Conservation (phyloP, 2,797 vertebrate genomes). For the Anabacerthia variegaticeps region DNA sequence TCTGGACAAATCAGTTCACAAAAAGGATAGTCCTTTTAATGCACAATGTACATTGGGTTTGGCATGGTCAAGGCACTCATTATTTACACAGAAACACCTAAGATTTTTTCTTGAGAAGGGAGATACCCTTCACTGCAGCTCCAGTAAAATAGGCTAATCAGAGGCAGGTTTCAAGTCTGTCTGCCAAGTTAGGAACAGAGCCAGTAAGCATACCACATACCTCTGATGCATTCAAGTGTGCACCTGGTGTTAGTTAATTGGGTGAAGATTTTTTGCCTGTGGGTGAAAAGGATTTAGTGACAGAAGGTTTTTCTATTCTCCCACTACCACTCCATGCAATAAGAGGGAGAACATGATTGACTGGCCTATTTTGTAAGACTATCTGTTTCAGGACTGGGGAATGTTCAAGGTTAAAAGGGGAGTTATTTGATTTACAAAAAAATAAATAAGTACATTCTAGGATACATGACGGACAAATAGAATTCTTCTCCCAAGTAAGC, state of each 20-base stretch:
- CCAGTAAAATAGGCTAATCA: conserved; percentile 59
- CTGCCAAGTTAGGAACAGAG: conserved; percentile 57
- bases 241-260: conserved; percentile 80
- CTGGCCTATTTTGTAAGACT: conserved; percentile 64
- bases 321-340: conserved; percentile 19
- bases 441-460: conserved; percentile 59
- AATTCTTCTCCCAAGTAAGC: conserved; percentile 4
- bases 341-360: conserved; percentile 64
- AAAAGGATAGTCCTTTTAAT: not conserved
- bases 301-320: conserved; percentile 71
- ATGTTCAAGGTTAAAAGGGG: conserved; percentile 36
- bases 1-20: not conserved
- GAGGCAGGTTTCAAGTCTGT: conserved; percentile 44
- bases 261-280: conserved; percentile 72
- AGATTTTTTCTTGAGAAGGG: not conserved
- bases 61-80: not conserved
- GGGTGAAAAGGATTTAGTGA: conserved; percentile 75
- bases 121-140: not conserved
- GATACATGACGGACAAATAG: conserved; percentile 13
- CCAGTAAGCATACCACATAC: conserved; percentile 53
- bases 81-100: conserved; percentile 5
- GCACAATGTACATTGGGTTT: not conserved
- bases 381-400: conserved; percentile 24
- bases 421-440: conserved; percentile 61
- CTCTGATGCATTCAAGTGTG: conserved; percentile 70